A percentile compares a stretch with the other conserved stretches of the same genome.
Evolutionary conservation across 2,888 invertebrate genomes (phyloP).

Genomic region (Vannuccia rotundouncinata): DNA sequence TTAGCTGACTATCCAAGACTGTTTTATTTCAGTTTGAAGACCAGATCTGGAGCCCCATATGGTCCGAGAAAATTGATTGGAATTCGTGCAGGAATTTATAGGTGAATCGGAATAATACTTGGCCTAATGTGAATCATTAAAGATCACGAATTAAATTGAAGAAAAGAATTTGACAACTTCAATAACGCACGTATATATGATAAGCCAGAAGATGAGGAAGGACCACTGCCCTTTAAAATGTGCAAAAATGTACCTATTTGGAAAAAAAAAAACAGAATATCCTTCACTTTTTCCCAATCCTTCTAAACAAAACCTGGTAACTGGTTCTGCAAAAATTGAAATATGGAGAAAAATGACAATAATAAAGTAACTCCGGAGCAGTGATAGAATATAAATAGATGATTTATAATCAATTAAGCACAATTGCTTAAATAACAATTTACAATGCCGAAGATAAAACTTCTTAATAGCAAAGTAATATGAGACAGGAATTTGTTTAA

Average conservation of each 20-base stretch:
- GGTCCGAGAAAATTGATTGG: neutral
- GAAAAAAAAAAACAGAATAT: neutral
- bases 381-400: too few species aligned
- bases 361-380: too few species aligned
- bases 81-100: neutral
- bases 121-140: neutral
- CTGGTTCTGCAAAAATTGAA: neutral
- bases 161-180: neutral
- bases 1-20: neutral
- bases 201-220: neutral
- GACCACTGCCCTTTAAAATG: neutral
- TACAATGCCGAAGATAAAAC: too few species aligned
- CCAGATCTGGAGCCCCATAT: neutral
- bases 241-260: neutral
- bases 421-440: too few species aligned
- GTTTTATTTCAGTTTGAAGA: neutral
- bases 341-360: neutral
- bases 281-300: neutral
- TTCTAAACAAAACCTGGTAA: neutral
- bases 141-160: neutral
- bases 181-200: neutral
- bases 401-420: too few species aligned
- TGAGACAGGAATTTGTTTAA: too few species aligned
- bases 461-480: too few species aligned
- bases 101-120: neutral